A percentile compares a stretch with the other conserved stretches of the same genome.
Evolutionary conservation across 2,888 invertebrate genomes (phyloP).

Genomic region (Eutolmus rufibarbis): DNA sequence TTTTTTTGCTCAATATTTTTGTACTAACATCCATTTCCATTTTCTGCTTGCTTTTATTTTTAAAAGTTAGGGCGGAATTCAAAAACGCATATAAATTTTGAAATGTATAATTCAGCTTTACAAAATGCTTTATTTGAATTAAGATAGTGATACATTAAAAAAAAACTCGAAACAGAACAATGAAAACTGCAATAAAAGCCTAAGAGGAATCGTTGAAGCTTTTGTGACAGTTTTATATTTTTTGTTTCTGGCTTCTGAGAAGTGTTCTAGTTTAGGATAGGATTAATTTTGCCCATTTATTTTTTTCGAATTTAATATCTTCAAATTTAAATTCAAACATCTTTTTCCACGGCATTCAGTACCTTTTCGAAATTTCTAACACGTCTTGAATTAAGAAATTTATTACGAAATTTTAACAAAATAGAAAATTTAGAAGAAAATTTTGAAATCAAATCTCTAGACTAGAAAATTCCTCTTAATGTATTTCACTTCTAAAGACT

Average conservation of each 20-base stretch:
- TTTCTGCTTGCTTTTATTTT: background rate
- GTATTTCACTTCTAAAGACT: background rate
- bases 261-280: no score
- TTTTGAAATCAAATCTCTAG: background rate
- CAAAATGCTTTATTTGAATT: background rate
- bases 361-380: no score
- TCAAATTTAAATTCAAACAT: no score
- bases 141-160: background rate
- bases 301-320: no score
- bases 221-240: no score
- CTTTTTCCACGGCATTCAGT: no score
- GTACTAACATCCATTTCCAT: background rate
- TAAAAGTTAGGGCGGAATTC: background rate
- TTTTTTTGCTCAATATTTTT: background rate
- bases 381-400: no score
- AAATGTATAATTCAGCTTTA: background rate
- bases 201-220: no score
- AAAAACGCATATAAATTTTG: background rate
- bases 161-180: background rate
- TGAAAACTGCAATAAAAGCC: background rate
- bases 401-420: no score
- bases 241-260: no score
- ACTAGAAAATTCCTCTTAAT: background rate
- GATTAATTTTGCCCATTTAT: no score
- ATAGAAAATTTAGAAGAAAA: no score